These are phyloP conservation scores for Yponomeuta plumbellus DNA, from an alignment of 2,888 invertebrate genomes.

Conservation along the genomic window DNA sequence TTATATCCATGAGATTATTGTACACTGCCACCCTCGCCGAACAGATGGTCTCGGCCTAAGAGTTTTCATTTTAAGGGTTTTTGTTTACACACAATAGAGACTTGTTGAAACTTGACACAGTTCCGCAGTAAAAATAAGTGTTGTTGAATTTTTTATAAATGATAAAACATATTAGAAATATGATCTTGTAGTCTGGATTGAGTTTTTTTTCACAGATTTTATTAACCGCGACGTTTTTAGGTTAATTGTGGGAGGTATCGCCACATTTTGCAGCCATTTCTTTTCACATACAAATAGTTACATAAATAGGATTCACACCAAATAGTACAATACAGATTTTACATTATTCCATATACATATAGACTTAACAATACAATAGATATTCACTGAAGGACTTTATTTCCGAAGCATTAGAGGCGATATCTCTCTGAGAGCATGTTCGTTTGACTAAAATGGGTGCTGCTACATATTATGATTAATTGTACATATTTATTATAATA, in stretches of 20 bases:
- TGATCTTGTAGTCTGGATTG: conserved; percentile 77
- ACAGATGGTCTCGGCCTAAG: conserved; percentile 56
- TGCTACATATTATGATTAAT: conserved; percentile 61
- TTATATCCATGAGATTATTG: conserved; percentile 24
- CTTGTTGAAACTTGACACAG: conserved; percentile 60
- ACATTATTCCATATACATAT: conserved; percentile 41
- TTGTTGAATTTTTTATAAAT: conserved; percentile 75
- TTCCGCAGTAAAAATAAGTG: conserved; percentile 72
- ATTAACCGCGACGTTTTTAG: conserved; percentile 53
- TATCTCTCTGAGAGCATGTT: conserved; percentile 43
- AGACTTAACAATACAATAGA: conserved; percentile 56
- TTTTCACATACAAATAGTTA: conserved; percentile 52
- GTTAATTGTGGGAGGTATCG: conserved; percentile 40
- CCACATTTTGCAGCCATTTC: conserved; percentile 59
- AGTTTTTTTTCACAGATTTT: conserved; percentile 72
- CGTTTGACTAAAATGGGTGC: conserved; percentile 70
- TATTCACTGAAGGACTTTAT: conserved; percentile 55
- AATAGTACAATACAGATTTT: conserved; percentile 30
- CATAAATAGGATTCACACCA: conserved; percentile 27
- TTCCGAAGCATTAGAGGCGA: conserved; percentile 56
- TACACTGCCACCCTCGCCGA: conserved; percentile 70
- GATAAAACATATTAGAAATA: conserved; percentile 66
- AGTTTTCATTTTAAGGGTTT: conserved; percentile 31
- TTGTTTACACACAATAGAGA: conserved; percentile 61
- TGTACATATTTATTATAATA: conserved; percentile 75